A percentile compares a stretch with the other conserved stretches of the same genome.
Conservation (phyloP, 2,888 invertebrate genomes). For the Parasteatoda lunata region DNA sequence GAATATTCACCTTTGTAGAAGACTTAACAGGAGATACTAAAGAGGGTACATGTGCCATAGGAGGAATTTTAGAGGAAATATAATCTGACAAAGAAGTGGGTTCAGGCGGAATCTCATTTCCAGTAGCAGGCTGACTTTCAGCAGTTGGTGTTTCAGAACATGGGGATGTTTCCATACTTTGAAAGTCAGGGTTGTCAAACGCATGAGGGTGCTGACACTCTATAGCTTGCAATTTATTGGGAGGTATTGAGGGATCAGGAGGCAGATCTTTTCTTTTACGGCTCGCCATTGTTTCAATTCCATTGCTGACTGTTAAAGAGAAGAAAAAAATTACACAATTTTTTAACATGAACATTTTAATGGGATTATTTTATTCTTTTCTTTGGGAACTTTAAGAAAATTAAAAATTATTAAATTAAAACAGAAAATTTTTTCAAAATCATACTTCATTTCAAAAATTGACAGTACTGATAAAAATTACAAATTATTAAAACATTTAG, state of each 20-base stretch:
- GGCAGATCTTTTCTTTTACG: constrained; percentile 48
- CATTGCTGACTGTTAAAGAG: constrained; percentile 40
- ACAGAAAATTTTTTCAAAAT: too few relatives aligned
- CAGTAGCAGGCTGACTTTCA: constrained; percentile 21
- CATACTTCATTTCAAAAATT: too few relatives aligned
- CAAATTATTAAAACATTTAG: too few relatives aligned
- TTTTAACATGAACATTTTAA: too few relatives aligned
- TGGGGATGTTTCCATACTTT: constrained; percentile 21
- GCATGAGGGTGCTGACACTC: constrained; percentile 37
- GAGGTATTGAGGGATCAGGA: constrained; percentile 22
- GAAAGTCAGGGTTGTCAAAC: constrained; percentile 20
- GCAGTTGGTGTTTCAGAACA: constrained; percentile 19
- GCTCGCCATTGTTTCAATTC: constrained; percentile 48
- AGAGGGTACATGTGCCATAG: constrained; percentile 8
- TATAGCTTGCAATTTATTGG: constrained; percentile 34
- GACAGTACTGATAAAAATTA: too few relatives aligned
- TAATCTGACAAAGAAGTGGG: neutral
- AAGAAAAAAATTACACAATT: neutral
- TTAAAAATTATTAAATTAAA: too few relatives aligned
- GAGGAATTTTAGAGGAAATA: neutral
- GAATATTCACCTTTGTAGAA: constrained; percentile 35
- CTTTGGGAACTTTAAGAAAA: too few relatives aligned
- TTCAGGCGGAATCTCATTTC: constrained; percentile 19
- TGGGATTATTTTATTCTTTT: too few relatives aligned
- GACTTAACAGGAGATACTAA: constrained; percentile 22